Percentiles rank a stretch among this genome's conserved stretches.
Evolutionary conservation across 2,888 invertebrate species (phyloP).

Genomic region (Lottia gigantea): DNA sequence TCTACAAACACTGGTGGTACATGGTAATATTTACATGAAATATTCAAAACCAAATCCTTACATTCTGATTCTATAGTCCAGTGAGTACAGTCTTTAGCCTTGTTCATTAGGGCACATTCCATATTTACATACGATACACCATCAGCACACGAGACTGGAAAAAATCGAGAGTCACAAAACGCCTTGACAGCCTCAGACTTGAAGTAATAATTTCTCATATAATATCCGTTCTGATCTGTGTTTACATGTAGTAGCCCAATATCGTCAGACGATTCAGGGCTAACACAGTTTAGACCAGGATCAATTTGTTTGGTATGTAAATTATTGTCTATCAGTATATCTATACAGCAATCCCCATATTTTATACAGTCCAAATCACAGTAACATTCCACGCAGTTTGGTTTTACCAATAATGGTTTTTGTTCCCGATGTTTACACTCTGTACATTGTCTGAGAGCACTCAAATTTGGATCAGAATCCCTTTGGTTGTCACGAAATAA

Average conservation of each 20-base stretch:
- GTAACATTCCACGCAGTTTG: neutral
- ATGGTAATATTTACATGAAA: neutral
- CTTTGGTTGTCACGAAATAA: too few relatives aligned
- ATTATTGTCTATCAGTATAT: neutral
- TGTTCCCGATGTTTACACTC: neutral
- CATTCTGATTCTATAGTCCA: neutral
- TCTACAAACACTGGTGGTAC: neutral
- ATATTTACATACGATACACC: neutral
- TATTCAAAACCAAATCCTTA: neutral
- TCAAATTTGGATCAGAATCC: too few relatives aligned
- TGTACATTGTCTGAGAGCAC: too few relatives aligned
- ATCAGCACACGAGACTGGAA: neutral
- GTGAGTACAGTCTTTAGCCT: neutral
- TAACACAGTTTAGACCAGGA: neutral
- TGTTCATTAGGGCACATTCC: neutral
- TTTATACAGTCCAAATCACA: neutral
- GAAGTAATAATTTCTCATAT: neutral
- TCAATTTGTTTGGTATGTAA: neutral
- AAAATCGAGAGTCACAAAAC: neutral
- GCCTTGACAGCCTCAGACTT: neutral
- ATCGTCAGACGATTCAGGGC: neutral
- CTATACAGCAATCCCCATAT: neutral
- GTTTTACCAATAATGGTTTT: neutral
- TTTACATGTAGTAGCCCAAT: neutral
- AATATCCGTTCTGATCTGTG: neutral